Evolutionary conservation across 2,797 vertebrate species (phyloP).

Genomic region (Macrochelys suwanniensis): DNA sequence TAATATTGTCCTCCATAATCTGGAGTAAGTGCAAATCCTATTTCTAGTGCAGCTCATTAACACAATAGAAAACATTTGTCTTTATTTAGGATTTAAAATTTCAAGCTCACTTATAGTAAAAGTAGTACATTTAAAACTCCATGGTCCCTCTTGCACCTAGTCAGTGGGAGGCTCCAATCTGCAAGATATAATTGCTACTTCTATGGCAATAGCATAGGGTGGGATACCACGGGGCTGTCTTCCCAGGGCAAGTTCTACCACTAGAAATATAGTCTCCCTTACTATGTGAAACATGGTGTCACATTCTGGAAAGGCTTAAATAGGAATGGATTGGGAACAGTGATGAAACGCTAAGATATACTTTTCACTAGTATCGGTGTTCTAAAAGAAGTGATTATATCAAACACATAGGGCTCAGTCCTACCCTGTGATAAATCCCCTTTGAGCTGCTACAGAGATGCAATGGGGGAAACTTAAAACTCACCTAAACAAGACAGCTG

Average conservation of each 20-base stretch:
- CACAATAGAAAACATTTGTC: not conserved
- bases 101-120: not conserved
- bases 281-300: not conserved
- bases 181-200: not conserved
- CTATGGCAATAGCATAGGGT: not conserved
- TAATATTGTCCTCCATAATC: not conserved
- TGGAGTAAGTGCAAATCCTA: not conserved
- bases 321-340: not conserved
- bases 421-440: not conserved
- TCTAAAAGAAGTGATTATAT: not conserved
- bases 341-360: not conserved
- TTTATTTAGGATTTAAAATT: not conserved
- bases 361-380: accelerated
- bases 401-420: not conserved
- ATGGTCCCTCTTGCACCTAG: not conserved
- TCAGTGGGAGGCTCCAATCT: not conserved
- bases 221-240: not conserved
- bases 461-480: not conserved
- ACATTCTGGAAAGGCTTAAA: not conserved
- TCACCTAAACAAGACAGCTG: not conserved
- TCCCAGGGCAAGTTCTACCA: not conserved
- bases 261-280: not conserved
- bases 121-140: not conserved
- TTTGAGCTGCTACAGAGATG: not conserved
- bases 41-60: not conserved